Evolutionary conservation across 2,797 vertebrate species (phyloP).

Genomic region (Lepilemur ruficaudatus): DNA sequence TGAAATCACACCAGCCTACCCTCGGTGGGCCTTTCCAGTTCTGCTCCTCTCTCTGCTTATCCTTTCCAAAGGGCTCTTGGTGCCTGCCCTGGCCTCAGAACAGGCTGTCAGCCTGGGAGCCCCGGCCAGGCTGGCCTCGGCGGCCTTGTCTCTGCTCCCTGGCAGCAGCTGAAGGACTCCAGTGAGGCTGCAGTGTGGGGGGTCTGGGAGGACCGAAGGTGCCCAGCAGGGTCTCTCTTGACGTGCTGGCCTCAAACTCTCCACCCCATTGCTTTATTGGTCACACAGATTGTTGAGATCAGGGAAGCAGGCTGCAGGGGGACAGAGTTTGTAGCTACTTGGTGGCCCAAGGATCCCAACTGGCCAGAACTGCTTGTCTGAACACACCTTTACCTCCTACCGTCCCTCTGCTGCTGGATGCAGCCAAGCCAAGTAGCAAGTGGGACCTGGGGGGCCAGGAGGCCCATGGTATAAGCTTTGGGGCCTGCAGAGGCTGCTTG

Average conservation of each 20-base stretch:
- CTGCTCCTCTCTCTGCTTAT: background rate
- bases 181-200: background rate
- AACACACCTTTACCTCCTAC: background rate
- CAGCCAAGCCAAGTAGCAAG: background rate
- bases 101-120: background rate
- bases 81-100: background rate
- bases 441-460: background rate
- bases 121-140: background rate
- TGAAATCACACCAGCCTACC: accelerated
- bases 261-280: accelerated
- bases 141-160: background rate
- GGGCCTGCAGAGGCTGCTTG: background rate
- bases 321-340: background rate
- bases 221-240: background rate
- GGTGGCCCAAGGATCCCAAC: background rate
- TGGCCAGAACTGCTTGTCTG: background rate
- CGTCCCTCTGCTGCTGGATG: accelerated
- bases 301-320: background rate
- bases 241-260: background rate
- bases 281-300: no score
- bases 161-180: background rate
- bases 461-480: background rate
- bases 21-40: background rate
- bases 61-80: background rate
- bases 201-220: background rate